Base-by-base conservation (phyloP, 2,888 invertebrate genomes). In the Corbicula japonica region DNA sequence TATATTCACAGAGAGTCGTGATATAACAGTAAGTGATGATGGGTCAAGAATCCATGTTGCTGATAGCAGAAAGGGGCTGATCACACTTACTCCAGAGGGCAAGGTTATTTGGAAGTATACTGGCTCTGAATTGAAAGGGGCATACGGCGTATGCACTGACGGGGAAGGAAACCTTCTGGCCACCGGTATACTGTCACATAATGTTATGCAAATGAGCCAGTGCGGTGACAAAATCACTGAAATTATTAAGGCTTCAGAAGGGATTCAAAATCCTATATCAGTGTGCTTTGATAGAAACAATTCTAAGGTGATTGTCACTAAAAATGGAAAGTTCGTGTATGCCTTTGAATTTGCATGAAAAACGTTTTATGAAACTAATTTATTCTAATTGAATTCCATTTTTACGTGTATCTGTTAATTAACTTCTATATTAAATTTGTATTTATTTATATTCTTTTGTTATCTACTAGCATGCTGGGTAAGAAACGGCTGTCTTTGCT, bases 61-160 rank as follows among this genome's bases (percentile, higher is more conserved):
- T 23, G 75, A 75, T 30, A 68, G 68, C 26, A 50, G 66, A 12
- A 68, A 68, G 44, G 75, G 75, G 48, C 26, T 61, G 60, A 58
- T 74, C n/a, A 74, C 73, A 18, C 50, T 74, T 0, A 48, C 15
- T 32, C 50, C 46, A 18, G 60, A 75, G 8, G 75, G 75, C 1
- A 48, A 60, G 12, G 60, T 68, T n/a, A 6, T 66, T n/a, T 61
- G 71, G 71, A 34, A 44, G 35, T 62, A 72, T 41, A 34, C 38
- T 18, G 71, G 71, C 18, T 72, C 71, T 26, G 68, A 75, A 41
- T 61, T 75, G 32, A 68, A 61, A 26, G 61, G 66, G 18, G 75
- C 68, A 1, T 68, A 68, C n/a, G 75, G 66, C 30, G 75, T 75
- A 23, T 74, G 73, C 32, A 66, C 65, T 18, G 73, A 75, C 23